phyloP scores from a whole-genome alignment of 2,797 vertebrate genomes.

The Leptatherina wallacei region DNA sequence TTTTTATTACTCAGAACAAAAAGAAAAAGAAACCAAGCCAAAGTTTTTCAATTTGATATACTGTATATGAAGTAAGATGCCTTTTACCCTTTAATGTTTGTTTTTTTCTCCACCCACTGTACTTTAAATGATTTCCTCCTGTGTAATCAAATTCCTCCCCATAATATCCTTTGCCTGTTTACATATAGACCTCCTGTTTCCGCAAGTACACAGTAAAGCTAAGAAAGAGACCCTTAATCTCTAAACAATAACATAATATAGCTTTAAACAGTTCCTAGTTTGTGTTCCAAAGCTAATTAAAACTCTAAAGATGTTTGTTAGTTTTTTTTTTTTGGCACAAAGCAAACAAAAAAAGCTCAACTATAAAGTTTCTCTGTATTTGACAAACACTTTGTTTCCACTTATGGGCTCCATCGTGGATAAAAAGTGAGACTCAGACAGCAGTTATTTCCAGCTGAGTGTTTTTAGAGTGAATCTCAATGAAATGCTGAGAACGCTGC shows the following conservation, averaged over 20 bases:
- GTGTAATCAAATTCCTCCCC: slow-evolving; percentile 63
- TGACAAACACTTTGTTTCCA: slow-evolving; percentile 15
- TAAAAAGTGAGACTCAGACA: neutral
- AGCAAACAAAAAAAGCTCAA: slow-evolving; percentile 2
- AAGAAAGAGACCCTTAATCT: slow-evolving; percentile 33
- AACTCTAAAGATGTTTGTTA: neutral
- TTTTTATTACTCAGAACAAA: slow-evolving; percentile 19
- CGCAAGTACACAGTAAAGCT: slow-evolving; percentile 18
- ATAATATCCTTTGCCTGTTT: slow-evolving; percentile 75
- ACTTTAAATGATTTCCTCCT: slow-evolving; percentile 59
- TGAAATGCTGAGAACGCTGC: slow-evolving; percentile 78
- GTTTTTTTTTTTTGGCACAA: neutral
- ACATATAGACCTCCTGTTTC: slow-evolving; percentile 62
- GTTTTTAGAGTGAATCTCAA: slow-evolving; percentile 70
- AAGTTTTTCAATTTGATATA: slow-evolving; percentile 12
- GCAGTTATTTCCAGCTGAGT: slow-evolving; percentile 65
- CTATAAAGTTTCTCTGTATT: neutral
- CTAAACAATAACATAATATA: slow-evolving; percentile 44
- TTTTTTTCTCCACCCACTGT: slow-evolving; percentile 29
- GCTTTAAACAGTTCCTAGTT: slow-evolving; percentile 21
- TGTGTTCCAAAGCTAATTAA: slow-evolving; percentile 16
- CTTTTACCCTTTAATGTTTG: slow-evolving; percentile 44
- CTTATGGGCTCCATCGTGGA: slow-evolving; percentile 33
- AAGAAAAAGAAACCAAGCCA: slow-evolving; percentile 19
- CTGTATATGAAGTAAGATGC: neutral